These are phyloP conservation scores for Scyliorhinus canicula DNA, from an alignment of 2,797 vertebrate species.

Conservation along the genomic window DNA sequence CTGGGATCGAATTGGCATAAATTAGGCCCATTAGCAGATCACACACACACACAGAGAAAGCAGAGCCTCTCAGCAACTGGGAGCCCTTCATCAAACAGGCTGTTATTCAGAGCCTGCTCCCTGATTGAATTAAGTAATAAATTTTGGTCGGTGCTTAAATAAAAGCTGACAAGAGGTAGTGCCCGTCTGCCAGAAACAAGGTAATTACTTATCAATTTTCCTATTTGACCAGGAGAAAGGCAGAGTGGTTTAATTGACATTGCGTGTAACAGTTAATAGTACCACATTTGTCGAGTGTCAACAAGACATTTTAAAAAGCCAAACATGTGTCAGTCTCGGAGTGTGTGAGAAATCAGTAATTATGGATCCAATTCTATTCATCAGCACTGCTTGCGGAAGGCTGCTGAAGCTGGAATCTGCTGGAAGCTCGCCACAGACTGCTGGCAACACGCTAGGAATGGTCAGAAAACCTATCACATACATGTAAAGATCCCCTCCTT, in stretches of 20 bases:
- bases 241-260: conserved; percentile 3
- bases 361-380: not conserved
- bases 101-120: no score
- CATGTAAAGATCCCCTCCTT: no score
- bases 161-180: not conserved
- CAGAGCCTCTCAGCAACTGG: not conserved
- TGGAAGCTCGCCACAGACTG: not conserved
- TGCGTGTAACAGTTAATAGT: not conserved
- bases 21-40: conserved; percentile 15
- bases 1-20: conserved; percentile 12
- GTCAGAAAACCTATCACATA: not conserved
- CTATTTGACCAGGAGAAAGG: not conserved
- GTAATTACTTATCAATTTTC: conserved; percentile 30
- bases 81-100: not conserved
- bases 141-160: conserved; percentile 11
- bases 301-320: conserved; percentile 26
- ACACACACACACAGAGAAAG: not conserved
- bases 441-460: not conserved
- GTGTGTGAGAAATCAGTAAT: not conserved
- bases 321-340: not conserved
- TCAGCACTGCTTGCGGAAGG: not conserved
- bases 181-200: not conserved
- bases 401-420: not conserved
- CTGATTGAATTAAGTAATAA: conserved; percentile 32
- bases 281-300: not conserved